phyloP scores from a whole-genome alignment of 2,113 vertebrate species.

The Hystrix brachyura region DNA sequence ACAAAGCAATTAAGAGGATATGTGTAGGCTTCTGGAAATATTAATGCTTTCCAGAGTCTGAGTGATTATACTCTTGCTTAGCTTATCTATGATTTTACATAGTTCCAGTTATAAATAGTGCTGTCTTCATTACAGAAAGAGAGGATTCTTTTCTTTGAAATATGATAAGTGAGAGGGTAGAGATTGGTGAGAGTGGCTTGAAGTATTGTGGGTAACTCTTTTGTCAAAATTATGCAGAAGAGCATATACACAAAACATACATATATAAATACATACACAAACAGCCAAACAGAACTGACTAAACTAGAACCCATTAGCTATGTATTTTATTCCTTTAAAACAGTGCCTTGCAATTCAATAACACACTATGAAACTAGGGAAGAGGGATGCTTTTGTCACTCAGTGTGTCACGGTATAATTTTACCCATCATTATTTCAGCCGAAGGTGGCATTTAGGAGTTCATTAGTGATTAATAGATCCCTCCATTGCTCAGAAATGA shows the following conservation, averaged over 20 bases:
- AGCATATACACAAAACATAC: not conserved
- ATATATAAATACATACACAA: not conserved
- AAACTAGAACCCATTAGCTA: constrained; percentile 54
- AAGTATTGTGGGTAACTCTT: constrained; percentile 55
- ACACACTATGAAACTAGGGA: constrained; percentile 73
- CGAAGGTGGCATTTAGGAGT: constrained; percentile 78
- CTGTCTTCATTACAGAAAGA: constrained; percentile 72
- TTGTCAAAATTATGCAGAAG: constrained; percentile 67
- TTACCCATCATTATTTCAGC: constrained; percentile 83
- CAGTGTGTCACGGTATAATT: constrained; percentile 83
- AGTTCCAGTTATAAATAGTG: constrained; percentile 19
- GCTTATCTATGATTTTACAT: constrained; percentile 26
- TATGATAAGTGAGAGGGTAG: constrained; percentile 28
- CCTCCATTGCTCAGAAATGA: constrained; percentile 78
- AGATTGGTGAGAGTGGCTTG: constrained; percentile 54
- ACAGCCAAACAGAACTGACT: not conserved
- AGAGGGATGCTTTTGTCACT: constrained; percentile 81
- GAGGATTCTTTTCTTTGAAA: constrained; percentile 46
- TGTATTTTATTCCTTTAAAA: constrained; percentile 81
- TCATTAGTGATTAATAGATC: constrained; percentile 84
- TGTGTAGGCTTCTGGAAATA: not conserved
- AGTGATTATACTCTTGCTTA: constrained; percentile 42
- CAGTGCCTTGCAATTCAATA: constrained; percentile 66
- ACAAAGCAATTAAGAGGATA: constrained; percentile 12
- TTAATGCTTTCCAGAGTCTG: not conserved